phyloP scores from a whole-genome alignment of 2,797 vertebrate genomes.

The Sebastes miniatus region DNA sequence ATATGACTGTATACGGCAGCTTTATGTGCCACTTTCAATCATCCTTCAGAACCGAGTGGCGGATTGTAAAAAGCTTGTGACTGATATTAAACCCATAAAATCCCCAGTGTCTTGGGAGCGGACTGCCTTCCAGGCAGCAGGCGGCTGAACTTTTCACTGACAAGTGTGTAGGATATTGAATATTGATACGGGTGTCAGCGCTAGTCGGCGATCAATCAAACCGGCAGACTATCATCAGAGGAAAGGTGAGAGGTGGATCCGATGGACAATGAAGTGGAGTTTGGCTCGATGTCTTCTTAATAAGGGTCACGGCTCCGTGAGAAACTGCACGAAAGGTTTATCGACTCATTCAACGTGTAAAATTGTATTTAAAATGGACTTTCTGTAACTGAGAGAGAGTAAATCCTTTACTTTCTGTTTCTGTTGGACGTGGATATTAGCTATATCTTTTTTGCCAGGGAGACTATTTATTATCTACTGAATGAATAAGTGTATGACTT shows the following conservation, averaged over 20 bases:
- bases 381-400: conserved; percentile 5
- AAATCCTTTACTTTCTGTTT: background rate
- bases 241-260: conserved; percentile 47
- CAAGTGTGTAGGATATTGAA: conserved; percentile 18
- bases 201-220: conserved; percentile 48
- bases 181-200: conserved; percentile 23
- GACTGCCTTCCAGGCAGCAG: background rate
- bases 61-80: conserved; percentile 29
- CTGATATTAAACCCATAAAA: conserved; percentile 66
- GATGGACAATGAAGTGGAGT: conserved; percentile 3
- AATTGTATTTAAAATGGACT: background rate
- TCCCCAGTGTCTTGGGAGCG: conserved; percentile 23
- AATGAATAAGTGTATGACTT: conserved; percentile 40
- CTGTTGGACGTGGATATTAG: conserved; percentile 30
- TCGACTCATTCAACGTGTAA: background rate
- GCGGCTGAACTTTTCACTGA: conserved; percentile 35
- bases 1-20: conserved; percentile 38
- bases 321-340: background rate
- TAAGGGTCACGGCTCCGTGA: conserved; percentile 1
- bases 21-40: conserved; percentile 55
- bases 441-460: background rate
- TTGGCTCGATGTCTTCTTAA: conserved; percentile 18
- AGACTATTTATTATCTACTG: conserved; percentile 45
- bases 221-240: conserved; percentile 20
- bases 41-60: background rate